Base-by-base conservation (phyloP, 64 coral and sea anemone species). In the Stichodactyla helianthus region DNA sequence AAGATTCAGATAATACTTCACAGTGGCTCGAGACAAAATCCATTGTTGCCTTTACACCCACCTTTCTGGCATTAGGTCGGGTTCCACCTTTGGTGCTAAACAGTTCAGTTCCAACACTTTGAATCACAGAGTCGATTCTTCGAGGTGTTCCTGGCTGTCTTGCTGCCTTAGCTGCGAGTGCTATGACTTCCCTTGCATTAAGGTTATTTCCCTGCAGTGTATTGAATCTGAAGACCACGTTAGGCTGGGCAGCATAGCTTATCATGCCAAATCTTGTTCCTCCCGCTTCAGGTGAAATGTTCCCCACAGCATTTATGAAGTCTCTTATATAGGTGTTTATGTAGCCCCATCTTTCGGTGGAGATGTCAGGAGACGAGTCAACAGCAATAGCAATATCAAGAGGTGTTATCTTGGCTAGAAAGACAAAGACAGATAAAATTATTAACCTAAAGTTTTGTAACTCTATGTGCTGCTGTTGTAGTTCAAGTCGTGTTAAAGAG, bases 231-330 rank as follows among this genome's bases (percentile, higher is more conserved):
- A 96, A 79, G 50, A 86, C 76, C 44, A 93, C 74, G 8, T 56
- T 67, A 60, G 94, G 88, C 9, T 52, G 59, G 22, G 91, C 88
- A 51, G 87, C 76, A 52, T 90, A 96, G 50, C 84, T 83, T 58
- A 96, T 88, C 76, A 96, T 52, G 51, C 84, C 94, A 87, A 96
- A 84, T 80, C 90, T 54, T 64, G 77, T 64, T 44, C 84, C 90
- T 44, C 77, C 59, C 0, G 61, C 51, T 44, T 57, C 53, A 5
- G 84, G 9, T 25, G 84, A 82, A 25, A 91, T 60, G 16, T 80
- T 51, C 11, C 62, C 84, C 59, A 87, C 77, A 1, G 58, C 79
- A 44, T 86, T 81, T 9, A 91, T 86, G 53, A 91, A 25, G 58
- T 25, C 77, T 57, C 61, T 91, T 16, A 91, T 26, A 19, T 84